These are phyloP conservation scores for Lepidocyrtinus sp. DNA, from an alignment of 2,888 invertebrate genomes.

Conservation along the genomic window DNA sequence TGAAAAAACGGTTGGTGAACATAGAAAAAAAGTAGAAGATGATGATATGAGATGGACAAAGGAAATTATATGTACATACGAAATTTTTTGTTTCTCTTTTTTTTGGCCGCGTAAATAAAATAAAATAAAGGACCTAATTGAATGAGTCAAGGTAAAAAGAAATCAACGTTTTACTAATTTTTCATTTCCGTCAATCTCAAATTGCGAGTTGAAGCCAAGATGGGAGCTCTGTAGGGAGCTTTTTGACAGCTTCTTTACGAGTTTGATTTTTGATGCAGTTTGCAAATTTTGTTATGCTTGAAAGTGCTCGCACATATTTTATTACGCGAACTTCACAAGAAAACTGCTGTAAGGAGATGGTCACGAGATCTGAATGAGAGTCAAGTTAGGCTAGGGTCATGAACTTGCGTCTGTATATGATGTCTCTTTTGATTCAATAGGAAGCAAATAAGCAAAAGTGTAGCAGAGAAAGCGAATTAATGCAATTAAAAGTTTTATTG, in stretches of 20 bases:
- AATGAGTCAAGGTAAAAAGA: constrained; percentile 19
- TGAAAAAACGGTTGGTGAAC: not conserved
- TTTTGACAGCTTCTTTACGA: too few species aligned
- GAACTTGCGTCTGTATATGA: too few species aligned
- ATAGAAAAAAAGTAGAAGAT: not conserved
- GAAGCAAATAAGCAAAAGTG: constrained; percentile 22
- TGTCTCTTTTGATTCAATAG: too few species aligned
- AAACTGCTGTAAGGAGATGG: too few species aligned
- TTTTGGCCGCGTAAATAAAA: not conserved
- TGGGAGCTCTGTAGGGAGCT: too few species aligned
- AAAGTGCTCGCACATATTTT: too few species aligned
- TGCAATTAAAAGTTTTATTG: not conserved
- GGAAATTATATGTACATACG: not conserved
- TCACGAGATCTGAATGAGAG: too few species aligned
- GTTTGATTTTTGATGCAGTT: too few species aligned
- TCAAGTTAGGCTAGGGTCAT: too few species aligned
- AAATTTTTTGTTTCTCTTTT: not conserved
- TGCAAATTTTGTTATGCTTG: too few species aligned
- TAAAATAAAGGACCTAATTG: not conserved
- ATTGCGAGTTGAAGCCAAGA: not conserved
- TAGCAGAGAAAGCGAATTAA: not conserved
- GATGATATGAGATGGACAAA: not conserved
- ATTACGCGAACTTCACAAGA: too few species aligned
- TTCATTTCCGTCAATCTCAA: constrained; percentile 17
- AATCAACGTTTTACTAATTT: constrained; percentile 45